Evolutionary conservation across 2,113 vertebrate genomes (phyloP).

Genomic region (Chionodraco myersi): DNA sequence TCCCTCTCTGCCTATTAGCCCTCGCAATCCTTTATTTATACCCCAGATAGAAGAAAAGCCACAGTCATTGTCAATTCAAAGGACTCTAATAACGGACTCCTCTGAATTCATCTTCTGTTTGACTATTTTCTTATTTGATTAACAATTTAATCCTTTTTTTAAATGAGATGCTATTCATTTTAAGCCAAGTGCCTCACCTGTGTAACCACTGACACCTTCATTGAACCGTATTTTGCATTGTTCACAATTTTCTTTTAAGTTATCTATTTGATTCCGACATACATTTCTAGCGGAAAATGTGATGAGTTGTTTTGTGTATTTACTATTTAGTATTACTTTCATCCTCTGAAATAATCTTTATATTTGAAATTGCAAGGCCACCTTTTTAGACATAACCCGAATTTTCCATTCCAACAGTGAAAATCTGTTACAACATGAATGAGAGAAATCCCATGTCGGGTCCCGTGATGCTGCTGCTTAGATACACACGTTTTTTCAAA

Average conservation of each 20-base stretch:
- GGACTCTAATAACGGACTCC: slow-evolving; percentile 26
- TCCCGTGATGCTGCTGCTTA: neutral
- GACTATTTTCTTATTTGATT: slow-evolving; percentile 12
- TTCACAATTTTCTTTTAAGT: neutral
- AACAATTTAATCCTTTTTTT: slow-evolving; percentile 1
- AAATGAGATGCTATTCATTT: neutral
- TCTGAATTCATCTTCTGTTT: slow-evolving; percentile 17
- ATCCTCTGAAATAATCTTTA: neutral
- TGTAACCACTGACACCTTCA: neutral
- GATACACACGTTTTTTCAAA: neutral
- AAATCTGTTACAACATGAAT: neutral
- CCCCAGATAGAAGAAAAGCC: neutral
- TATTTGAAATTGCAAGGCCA: neutral
- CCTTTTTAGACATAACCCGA: too few species aligned
- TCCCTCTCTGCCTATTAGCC: slow-evolving; percentile 26
- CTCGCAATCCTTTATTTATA: slow-evolving; percentile 34
- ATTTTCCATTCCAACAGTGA: neutral
- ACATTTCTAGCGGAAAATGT: too few species aligned
- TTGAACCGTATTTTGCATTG: neutral
- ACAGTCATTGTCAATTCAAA: slow-evolving; percentile 22
- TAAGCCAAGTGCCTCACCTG: neutral
- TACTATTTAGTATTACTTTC: neutral
- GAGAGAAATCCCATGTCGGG: neutral
- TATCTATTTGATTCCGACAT: neutral
- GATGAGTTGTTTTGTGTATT: neutral